Evolutionary conservation across 64 coral and sea anemone genomes (phyloP).

Genomic region (Pachyseris speciosa): DNA sequence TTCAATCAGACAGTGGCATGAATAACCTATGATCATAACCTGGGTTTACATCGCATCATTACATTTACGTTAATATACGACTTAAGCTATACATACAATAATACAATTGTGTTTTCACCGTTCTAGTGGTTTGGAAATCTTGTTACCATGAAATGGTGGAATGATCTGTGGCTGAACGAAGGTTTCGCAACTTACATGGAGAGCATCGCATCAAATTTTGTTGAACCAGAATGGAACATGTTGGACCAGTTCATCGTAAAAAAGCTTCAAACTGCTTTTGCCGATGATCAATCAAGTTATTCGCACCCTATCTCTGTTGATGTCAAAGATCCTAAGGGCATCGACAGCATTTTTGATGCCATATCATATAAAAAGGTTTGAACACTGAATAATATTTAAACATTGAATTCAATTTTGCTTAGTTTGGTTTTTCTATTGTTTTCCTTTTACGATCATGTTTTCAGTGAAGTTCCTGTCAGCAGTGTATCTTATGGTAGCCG

Average conservation of each 20-base stretch:
- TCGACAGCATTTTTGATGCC: conserved; percentile 62
- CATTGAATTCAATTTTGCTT: too few species aligned
- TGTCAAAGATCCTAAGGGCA: conserved; percentile 63
- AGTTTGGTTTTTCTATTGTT: too few species aligned
- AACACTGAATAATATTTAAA: neutral
- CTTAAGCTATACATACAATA: neutral
- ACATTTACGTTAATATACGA: too few species aligned
- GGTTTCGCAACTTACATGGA: conserved; percentile 84
- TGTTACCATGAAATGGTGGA: conserved; percentile 94
- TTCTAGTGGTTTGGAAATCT: conserved; percentile 94
- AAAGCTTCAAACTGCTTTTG: conserved; percentile 48
- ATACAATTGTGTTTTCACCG: neutral
- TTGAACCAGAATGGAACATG: conserved; percentile 74
- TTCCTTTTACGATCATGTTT: too few species aligned
- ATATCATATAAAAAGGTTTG: conserved; percentile 78
- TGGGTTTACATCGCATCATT: too few species aligned
- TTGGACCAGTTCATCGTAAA: conserved; percentile 52
- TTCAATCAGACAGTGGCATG: too few species aligned
- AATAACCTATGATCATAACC: too few species aligned
- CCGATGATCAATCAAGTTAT: conserved; percentile 49
- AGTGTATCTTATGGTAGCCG: neutral
- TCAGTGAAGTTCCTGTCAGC: too few species aligned
- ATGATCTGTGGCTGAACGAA: conserved; percentile 93
- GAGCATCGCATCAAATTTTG: conserved; percentile 16
- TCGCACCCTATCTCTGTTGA: conserved; percentile 74